phyloP scores from a whole-genome alignment of 2,797 vertebrate species.

The Glyptemys insculpta region DNA sequence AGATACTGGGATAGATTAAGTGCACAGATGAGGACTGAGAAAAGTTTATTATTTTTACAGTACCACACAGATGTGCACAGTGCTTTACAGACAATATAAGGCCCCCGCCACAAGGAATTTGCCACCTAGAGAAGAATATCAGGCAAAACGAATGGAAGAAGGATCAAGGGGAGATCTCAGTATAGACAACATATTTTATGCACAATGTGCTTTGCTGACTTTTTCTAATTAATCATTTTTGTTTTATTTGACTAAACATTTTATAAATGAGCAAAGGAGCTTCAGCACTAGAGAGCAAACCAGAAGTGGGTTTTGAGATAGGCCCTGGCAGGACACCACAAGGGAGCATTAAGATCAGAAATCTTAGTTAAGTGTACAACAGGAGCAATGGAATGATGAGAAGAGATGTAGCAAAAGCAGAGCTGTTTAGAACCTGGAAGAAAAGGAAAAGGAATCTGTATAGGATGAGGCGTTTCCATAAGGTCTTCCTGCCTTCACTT shows the following conservation, averaged over 20 bases:
- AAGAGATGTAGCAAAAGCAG: background rate
- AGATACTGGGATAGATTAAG: background rate
- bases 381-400: background rate
- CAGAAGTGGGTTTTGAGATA: background rate
- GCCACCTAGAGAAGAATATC: background rate
- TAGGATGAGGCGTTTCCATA: background rate
- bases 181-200: fast-evolving
- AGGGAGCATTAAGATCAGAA: background rate
- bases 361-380: background rate
- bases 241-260: background rate
- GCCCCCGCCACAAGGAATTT: background rate
- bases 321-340: background rate
- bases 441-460: background rate
- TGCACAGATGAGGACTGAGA: too few relatives aligned
- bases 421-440: background rate
- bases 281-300: background rate
- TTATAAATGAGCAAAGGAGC: background rate
- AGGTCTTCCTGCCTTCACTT: background rate
- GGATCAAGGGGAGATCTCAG: background rate
- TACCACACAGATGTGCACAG: too few relatives aligned
- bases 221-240: background rate
- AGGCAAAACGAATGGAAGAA: background rate
- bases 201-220: background rate
- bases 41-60: too few relatives aligned
- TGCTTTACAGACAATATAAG: too few relatives aligned